phyloP scores from a whole-genome alignment of 2,888 invertebrate genomes.

The Machimus rusticus region DNA sequence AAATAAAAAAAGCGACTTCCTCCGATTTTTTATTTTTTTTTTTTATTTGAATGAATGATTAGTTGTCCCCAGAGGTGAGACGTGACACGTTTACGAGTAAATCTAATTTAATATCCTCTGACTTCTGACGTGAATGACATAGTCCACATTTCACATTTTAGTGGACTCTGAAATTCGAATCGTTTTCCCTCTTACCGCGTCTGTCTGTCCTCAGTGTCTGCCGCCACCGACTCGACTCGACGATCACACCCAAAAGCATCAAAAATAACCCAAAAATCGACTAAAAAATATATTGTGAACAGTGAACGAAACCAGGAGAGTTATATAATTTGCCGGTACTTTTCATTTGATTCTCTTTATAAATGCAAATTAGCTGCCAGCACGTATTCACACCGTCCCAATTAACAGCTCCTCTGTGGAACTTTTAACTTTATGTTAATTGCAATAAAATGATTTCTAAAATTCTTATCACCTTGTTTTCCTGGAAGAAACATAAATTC shows the following conservation, averaged over 20 bases:
- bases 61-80: not conserved
- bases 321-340: not conserved
- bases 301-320: not conserved
- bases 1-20: not conserved
- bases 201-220: not conserved
- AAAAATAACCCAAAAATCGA: not conserved
- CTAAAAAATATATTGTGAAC: not conserved
- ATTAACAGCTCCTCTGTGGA: not conserved
- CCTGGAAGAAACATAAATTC: not conserved
- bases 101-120: slow-evolving; percentile 2
- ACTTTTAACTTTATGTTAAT: not conserved
- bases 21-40: not conserved
- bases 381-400: not conserved
- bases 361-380: not conserved
- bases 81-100: not conserved
- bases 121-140: slow-evolving; percentile 14
- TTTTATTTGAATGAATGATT: not conserved
- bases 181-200: not conserved
- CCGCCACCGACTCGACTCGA: not conserved
- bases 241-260: not conserved
- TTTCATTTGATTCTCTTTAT: not conserved
- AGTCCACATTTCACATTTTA: not conserved
- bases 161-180: not conserved
- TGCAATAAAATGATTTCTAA: not conserved
- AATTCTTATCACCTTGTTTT: not conserved